Percentiles rank a stretch among this genome's conserved stretches.
Conservation (phyloP, 2,888 invertebrate species). For the Endomychus coccineus region DNA sequence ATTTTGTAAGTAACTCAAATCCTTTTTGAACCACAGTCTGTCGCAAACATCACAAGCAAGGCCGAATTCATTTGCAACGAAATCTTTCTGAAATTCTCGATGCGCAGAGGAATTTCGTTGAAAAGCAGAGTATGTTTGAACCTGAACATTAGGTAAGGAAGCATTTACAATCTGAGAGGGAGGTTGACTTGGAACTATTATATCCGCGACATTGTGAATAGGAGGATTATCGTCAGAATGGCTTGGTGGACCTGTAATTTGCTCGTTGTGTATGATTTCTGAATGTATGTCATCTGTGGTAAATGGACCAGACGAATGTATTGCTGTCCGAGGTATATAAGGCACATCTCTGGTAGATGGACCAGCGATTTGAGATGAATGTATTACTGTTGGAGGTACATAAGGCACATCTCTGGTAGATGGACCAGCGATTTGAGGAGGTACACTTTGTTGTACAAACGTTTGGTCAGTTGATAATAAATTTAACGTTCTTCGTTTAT, state of each 20-base stretch:
- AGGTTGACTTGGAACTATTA: conserved; percentile 6
- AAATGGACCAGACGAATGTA: conserved; percentile 19
- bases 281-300: conserved; percentile 16
- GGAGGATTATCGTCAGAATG: conserved; percentile 7
- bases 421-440: no score
- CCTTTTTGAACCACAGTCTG: conserved; percentile 22
- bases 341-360: conserved; percentile 17
- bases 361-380: conserved; percentile 21
- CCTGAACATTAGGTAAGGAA: conserved; percentile 3
- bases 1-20: conserved; percentile 13
- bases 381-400: conserved; percentile 20
- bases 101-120: conserved; percentile 7
- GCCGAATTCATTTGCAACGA: conserved; percentile 14
- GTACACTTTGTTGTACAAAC: no score
- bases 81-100: conserved; percentile 9
- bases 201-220: conserved; percentile 10
- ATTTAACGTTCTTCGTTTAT: no score
- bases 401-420: conserved; percentile 19
- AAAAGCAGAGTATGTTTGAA: conserved; percentile 7
- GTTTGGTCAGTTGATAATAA: no score
- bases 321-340: conserved; percentile 15
- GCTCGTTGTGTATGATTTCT: conserved; percentile 6
- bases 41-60: conserved; percentile 20
- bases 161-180: conserved; percentile 4
- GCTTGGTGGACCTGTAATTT: conserved; percentile 10